Evolutionary conservation across 2,113 vertebrate species (phyloP), one percentile per base, ranked within the genome.

Genomic region (Petrocephalus zakoni): DNA sequence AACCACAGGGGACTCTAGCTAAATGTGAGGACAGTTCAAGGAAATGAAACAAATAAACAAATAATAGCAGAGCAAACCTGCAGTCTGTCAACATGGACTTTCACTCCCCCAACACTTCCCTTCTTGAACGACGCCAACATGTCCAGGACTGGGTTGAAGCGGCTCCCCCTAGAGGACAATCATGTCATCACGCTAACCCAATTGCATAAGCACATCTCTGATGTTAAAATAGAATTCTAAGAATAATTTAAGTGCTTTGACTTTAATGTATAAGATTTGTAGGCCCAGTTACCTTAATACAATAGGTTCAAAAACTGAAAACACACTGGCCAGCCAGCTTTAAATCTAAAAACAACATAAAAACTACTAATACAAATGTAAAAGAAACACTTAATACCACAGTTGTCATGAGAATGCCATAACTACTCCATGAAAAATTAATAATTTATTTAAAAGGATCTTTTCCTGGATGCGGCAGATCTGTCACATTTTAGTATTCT

Each of bases 61-160:
- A 61, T 34, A 78, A 89, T 42, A 13, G 0, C 34, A 25, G 19
- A 19, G 55, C 55, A 11, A 94, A 99, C 98, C 98, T 99, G 98
- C 72, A 99, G 96, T 92, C 98, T 96, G 92, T 99, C 98, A 0
- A 98, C 98, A 0, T 97, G 98, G 92, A 99, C 98, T 92, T 99
- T 99, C 89, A 99, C 98, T 88, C 97, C 98, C 86, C 98, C 98
- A 46, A 99, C 95, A 88, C 93, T 17, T 42, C 98, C 98, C 85
- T 99, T 99, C 89, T 97, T 98, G 90, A 99, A 99, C 0, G 97
- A 96, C 17, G 98, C 98, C 94, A 99, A 88, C 98, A 99, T 99
- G 92, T 99, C 98, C 87, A 99, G 92, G 29, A 99, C 95, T 0
- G 98, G 98, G 89, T 96, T 99, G 94, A 99, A 99, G 51, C 98